Evolutionary conservation across 2,797 vertebrate genomes (phyloP), one percentile per base, ranked within the genome.

Genomic region (Dromococcyx pavoninus): DNA sequence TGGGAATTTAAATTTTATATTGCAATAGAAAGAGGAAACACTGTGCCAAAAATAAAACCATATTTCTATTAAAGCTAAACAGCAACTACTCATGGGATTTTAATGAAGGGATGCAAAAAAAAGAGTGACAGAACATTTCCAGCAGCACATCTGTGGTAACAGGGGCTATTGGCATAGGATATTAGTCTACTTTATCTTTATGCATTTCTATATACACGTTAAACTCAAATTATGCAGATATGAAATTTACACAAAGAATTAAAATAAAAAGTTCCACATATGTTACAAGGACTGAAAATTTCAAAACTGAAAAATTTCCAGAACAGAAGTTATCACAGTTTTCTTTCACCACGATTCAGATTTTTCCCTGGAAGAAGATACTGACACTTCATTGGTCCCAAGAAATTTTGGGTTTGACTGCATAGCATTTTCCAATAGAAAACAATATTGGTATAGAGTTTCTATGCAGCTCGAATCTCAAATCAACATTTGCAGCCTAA

Each of bases 81-180:
- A 93, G 89, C 35, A 75, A 9, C 79, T 56, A 41, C 62, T 95
- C 70, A 43, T 88, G 93, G 75, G 82, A 84, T 91, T 96, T 93
- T 91, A 91, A 89, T 84, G 77, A 93, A 84, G 41, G 39, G 37
- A 91, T 84, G 73, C n/a, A 78, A 90, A 88, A 90, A 88, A 89
- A 75, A 75, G 58, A 88, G 88, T 51, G 58, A 66, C 73, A 94
- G 67, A 89, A 53, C 37, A 65, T 88, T 96, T 95, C 78, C 87
- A 91, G 86, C 37, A 75, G 48, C 60, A 91, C 67, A 86, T 90
- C 73, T 95, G 71, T 91, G 74, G 51, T 70, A 94, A 58, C 13
- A 48, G 54, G 14, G 48, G 64, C 58, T 84, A 50, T 46, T 91
- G 80, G 77, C 51, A 66, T 27, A 76, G 57, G 10, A 46, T 77